Evolutionary conservation across 2,113 vertebrate species (phyloP).

Genomic region (Oryzias javanicus): DNA sequence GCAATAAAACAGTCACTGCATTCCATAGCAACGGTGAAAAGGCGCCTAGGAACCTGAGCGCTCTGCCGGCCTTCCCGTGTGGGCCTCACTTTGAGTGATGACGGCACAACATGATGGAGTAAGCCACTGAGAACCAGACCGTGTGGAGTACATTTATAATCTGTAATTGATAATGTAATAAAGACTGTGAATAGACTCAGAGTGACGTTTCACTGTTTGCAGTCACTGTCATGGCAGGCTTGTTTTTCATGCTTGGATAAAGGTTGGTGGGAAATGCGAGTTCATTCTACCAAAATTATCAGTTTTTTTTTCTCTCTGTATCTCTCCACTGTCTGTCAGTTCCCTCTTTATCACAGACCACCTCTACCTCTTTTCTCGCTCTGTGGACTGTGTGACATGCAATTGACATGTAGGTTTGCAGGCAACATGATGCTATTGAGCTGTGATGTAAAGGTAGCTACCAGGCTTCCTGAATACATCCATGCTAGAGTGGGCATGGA

Average conservation of each 20-base stretch:
- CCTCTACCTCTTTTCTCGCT: conserved; percentile 69
- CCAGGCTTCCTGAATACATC: conserved; percentile 66
- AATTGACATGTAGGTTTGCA: conserved; percentile 73
- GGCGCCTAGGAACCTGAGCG: conserved; percentile 51
- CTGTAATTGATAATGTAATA: conserved; percentile 79
- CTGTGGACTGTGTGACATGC: conserved; percentile 62
- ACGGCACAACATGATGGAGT: conserved; percentile 74
- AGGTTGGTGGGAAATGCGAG: conserved; percentile 34
- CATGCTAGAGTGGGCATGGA: conserved; percentile 63
- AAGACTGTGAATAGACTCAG: conserved; percentile 66
- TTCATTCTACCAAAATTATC: conserved; percentile 61
- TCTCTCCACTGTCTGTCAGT: conserved; percentile 63
- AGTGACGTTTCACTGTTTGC: conserved; percentile 54
- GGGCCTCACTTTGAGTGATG: conserved; percentile 77
- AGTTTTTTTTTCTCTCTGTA: conserved; percentile 40
- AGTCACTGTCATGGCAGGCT: conserved; percentile 56
- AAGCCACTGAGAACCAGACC: conserved; percentile 63
- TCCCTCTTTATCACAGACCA: conserved; percentile 63
- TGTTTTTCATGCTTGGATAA: conserved; percentile 56
- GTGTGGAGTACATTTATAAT: conserved; percentile 74
- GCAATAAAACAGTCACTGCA: conserved; percentile 72
- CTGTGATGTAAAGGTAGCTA: conserved; percentile 74
- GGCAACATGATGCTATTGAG: conserved; percentile 71
- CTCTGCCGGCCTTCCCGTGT: conserved; percentile 61
- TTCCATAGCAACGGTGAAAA: conserved; percentile 60